These are phyloP conservation scores for Holacanthus passer DNA, from an alignment of 2,113 vertebrate species.

Conservation along the genomic window DNA sequence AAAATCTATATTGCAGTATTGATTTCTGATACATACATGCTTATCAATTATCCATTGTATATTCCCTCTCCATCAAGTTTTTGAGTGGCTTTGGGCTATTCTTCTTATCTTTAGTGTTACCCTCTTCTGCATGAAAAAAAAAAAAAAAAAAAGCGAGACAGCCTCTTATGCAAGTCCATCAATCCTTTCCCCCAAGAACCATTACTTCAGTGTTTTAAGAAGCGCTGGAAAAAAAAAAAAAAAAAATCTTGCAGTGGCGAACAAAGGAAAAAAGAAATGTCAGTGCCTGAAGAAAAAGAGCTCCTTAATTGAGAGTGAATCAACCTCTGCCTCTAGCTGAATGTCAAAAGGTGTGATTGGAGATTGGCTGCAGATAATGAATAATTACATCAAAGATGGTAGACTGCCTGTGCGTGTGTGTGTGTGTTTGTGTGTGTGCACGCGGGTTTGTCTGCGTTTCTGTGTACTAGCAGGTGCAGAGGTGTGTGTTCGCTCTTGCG, in stretches of 20 bases:
- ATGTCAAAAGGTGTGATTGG: constrained; percentile 80
- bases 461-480: constrained; percentile 44
- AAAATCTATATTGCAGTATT: constrained; percentile 23
- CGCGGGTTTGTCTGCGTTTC: constrained; percentile 15
- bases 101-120: too few relatives aligned
- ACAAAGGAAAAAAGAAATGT: constrained; percentile 59
- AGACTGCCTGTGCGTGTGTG: not conserved
- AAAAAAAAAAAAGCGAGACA: not conserved
- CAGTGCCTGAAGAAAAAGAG: constrained; percentile 66
- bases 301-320: constrained; percentile 77
- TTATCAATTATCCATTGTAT: constrained; percentile 37
- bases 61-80: constrained; percentile 10
- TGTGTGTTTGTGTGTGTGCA: not conserved
- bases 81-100: not conserved
- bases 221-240: not conserved
- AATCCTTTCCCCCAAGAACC: constrained; percentile 27
- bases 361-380: constrained; percentile 79
- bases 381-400: constrained; percentile 73
- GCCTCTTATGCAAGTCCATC: constrained; percentile 47
- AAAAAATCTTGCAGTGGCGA: constrained; percentile 44
- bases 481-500: constrained; percentile 56
- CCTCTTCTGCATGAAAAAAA: constrained; percentile 8
- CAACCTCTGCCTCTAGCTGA: constrained; percentile 70
- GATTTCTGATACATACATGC: constrained; percentile 1
- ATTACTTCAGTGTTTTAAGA: constrained; percentile 65